A percentile compares a stretch with the other conserved stretches of the same genome.
Evolutionary conservation across 2,113 vertebrate species (phyloP).

Genomic region (Hemichromis elongatus): DNA sequence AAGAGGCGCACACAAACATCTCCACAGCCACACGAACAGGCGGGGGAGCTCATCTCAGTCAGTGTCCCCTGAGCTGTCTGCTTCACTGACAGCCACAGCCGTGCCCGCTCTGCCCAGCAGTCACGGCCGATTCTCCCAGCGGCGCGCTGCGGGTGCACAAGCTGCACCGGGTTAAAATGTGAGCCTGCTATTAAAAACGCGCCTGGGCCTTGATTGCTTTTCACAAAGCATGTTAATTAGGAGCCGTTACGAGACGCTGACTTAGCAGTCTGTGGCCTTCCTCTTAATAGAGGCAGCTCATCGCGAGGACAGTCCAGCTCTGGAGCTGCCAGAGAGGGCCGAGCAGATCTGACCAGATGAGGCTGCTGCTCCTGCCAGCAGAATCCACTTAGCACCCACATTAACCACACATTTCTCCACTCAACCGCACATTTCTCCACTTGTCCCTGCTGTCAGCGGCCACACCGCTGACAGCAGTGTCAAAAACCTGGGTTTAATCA

Average conservation of each 20-base stretch:
- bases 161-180: not conserved
- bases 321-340: constrained; percentile 5
- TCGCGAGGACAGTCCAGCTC: constrained; percentile 14
- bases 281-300: constrained; percentile 13
- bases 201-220: constrained; percentile 32
- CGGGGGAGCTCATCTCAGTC: not conserved
- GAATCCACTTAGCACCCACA: constrained; percentile 34
- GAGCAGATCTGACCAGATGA: not conserved
- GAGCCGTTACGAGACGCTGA: not conserved
- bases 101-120: not conserved
- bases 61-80: constrained; percentile 27
- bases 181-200: constrained; percentile 15
- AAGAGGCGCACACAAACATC: not conserved
- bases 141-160: not conserved
- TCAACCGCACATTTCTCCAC: constrained; percentile 19
- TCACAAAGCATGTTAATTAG: constrained; percentile 51
- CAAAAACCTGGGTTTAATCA: constrained; percentile 34
- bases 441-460: not conserved
- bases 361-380: constrained; percentile 34
- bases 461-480: constrained; percentile 11
- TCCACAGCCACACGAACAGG: not conserved
- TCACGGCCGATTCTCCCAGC: not conserved
- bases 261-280: constrained; percentile 16
- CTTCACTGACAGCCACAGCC: constrained; percentile 2
- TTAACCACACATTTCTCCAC: constrained; percentile 24